Evolutionary conservation across 2,888 invertebrate species (phyloP), one percentile per base, ranked within the genome.

Genomic region (Drepanosiphum platanoidis): DNA sequence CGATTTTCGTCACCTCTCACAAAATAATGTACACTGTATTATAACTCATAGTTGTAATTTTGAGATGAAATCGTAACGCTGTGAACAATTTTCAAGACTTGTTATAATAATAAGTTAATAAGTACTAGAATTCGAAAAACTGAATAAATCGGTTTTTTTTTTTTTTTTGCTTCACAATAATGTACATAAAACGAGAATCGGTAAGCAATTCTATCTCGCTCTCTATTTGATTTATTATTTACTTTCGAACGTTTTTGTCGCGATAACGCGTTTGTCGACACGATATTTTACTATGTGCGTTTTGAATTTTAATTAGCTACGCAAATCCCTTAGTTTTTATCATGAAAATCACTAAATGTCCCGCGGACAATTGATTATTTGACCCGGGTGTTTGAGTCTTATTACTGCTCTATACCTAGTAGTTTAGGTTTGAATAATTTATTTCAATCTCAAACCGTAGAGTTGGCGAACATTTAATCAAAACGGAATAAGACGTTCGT

Each of bases 371-470:
- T 71, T 71, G 39, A 39, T 39, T 27, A 27, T 13, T 27, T 8
- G 3, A 18, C 32, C 66, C 9, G 22, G 15, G 9, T 22, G n/a
- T n/a, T n/a, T n/a, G n/a, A n/a, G n/a, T n/a, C 22, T 9, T 15
- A 32, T 9, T 39, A 39, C 9, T 7, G 39, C 5, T 39, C 4
- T 9, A 52, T 52, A 52, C 22, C 18, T 9, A 3, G 27, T 52
- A 74, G n/a, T 18, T 34, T 13, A 27, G 34, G n/a, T 75, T 34
- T 58, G 58, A 75, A 75, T 58, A 75, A 75, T 75, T 75, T 36
- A 58, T 75, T 75, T 58, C 34, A 75, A 75, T 58, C 52, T 58
- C n/a, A 75, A 58, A 75, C n/a, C 52, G 32, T 75, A 46, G 30
- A 46, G 42, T 72, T 72, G n/a, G n/a, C 18, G 52, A 58, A 52